phyloP scores from a whole-genome alignment of 2,797 vertebrate genomes.

The Sylvia borin region DNA sequence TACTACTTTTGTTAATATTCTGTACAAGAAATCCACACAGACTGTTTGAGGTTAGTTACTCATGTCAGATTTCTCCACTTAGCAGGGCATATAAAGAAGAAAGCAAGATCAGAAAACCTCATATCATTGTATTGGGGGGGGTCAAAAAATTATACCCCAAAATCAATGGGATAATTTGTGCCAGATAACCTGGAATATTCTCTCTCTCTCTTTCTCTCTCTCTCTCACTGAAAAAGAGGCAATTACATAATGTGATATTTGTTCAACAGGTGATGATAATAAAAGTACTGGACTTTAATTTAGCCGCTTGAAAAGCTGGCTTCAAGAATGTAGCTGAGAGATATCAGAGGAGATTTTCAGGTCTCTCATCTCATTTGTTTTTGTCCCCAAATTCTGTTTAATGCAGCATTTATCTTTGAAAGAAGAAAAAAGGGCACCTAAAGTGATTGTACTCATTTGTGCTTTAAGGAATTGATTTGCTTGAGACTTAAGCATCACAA shows the following conservation, averaged over 20 bases:
- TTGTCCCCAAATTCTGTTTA: not conserved
- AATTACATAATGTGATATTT: not conserved
- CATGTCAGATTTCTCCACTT: not conserved
- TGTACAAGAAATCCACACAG: not conserved
- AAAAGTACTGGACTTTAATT: not conserved
- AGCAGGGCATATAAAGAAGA: not conserved
- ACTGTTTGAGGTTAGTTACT: not conserved
- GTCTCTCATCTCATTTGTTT: not conserved
- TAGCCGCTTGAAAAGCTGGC: not conserved
- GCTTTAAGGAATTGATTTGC: conserved; percentile 5
- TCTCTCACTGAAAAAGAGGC: not conserved
- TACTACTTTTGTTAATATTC: not conserved
- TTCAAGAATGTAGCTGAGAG: not conserved
- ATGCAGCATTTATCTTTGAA: not conserved
- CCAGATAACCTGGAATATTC: not conserved
- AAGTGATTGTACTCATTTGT: not conserved
- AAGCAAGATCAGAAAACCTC: not conserved
- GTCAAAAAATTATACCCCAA: not conserved
- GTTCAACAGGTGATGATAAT: not conserved
- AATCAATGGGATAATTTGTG: not conserved
- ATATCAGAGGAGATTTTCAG: not conserved
- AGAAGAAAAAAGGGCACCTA: not conserved
- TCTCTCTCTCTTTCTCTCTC: not conserved
- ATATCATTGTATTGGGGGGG: not conserved
- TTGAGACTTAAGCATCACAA: conserved; percentile 14